Conservation (phyloP, 2,113 vertebrate species). For the Cygnus atratus region DNA sequence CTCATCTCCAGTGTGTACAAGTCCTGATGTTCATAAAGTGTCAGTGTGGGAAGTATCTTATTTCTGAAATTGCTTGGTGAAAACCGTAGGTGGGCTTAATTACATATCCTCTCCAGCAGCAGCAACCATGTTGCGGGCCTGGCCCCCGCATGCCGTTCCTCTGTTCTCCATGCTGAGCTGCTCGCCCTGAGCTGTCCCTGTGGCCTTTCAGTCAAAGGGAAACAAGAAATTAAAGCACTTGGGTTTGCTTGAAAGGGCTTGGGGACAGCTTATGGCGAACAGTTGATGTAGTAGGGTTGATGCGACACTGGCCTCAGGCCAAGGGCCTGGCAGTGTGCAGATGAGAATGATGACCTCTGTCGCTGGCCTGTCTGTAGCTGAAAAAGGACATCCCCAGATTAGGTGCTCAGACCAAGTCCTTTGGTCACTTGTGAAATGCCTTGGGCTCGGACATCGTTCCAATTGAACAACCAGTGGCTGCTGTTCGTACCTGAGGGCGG, state of each 20-base stretch:
- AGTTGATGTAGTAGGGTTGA: neutral
- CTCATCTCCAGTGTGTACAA: accelerated
- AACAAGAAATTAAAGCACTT: neutral
- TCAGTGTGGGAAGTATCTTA: neutral
- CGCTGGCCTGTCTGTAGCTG: slow-evolving; percentile 1
- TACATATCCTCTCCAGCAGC: neutral
- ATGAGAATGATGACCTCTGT: neutral
- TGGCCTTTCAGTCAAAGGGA: neutral
- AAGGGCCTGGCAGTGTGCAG: neutral
- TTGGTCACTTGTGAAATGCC: slow-evolving; percentile 26
- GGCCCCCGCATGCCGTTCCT: neutral
- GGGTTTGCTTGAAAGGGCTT: neutral
- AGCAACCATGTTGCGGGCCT: neutral
- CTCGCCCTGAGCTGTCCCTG: neutral
- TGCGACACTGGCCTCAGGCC: neutral
- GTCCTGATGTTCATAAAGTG: neutral
- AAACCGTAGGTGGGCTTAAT: neutral
- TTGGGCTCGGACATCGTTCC: neutral
- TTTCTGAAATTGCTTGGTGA: neutral
- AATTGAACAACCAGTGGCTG: neutral
- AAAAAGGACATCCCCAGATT: neutral
- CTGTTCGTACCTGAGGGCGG: accelerated
- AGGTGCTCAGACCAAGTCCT: neutral
- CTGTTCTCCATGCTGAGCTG: neutral
- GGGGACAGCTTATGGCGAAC: neutral